phyloP scores from a whole-genome alignment of 2,797 vertebrate genomes.

The Neosilurus mollespiculum region DNA sequence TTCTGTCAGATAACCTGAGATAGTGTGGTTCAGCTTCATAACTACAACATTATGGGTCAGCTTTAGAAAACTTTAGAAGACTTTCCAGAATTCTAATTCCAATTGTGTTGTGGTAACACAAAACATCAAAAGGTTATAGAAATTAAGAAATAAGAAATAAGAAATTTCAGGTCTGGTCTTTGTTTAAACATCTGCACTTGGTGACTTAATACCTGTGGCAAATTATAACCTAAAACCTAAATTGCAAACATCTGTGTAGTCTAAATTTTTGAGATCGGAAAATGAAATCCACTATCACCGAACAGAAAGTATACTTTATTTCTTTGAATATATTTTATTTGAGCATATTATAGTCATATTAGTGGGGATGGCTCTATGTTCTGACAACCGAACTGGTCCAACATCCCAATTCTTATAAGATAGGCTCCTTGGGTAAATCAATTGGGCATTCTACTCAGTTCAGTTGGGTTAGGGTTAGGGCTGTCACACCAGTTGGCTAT shows the following conservation, averaged over 20 bases:
- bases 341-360: not conserved
- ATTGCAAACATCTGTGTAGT: not conserved
- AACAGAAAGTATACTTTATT: not conserved
- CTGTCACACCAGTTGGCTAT: no score
- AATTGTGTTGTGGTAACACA: not conserved
- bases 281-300: not conserved
- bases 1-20: not conserved
- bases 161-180: slow-evolving; percentile 11
- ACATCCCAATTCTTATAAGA: no score
- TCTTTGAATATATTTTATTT: not conserved
- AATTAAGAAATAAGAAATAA: not conserved
- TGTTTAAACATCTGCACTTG: slow-evolving; percentile 23
- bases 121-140: slow-evolving; percentile 5
- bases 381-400: no score
- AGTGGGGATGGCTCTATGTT: not conserved
- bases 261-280: not conserved
- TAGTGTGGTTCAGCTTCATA: slow-evolving; percentile 4
- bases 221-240: not conserved
- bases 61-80: not conserved
- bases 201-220: not conserved
- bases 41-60: not conserved
- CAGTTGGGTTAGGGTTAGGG: no score
- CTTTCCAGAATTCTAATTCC: not conserved
- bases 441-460: no score
- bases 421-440: no score